A percentile compares a stretch with the other conserved stretches of the same genome.
Evolutionary conservation across 2,113 vertebrate genomes (phyloP).

Genomic region (Phoxinus phoxinus): DNA sequence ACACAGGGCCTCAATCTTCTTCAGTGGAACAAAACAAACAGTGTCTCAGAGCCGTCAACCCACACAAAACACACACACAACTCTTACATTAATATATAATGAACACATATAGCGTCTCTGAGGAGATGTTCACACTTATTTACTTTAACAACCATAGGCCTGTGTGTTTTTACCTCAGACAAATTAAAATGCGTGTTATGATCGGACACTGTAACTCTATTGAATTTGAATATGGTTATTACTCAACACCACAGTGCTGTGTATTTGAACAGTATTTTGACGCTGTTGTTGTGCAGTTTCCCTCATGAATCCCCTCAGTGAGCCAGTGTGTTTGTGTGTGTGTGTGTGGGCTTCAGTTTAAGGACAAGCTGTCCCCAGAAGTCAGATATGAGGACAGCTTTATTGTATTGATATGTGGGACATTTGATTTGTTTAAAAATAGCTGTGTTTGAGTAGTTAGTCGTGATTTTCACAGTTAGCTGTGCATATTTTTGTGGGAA

Average conservation of each 20-base stretch:
- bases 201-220: no score
- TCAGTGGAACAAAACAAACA: not conserved
- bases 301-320: not conserved
- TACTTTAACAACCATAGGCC: not conserved
- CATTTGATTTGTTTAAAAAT: not conserved
- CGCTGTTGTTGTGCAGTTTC: not conserved
- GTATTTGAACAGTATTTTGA: not conserved
- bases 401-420: no score
- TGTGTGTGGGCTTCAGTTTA: not conserved
- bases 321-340: no score
- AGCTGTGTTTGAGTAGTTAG: not conserved
- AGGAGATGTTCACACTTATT: not conserved
- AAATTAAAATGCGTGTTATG: not conserved
- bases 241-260: not conserved
- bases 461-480: not conserved
- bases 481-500: no score
- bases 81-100: not conserved
- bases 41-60: constrained; percentile 36
- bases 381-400: not conserved
- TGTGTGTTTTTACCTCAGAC: not conserved
- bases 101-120: not conserved
- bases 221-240: not conserved
- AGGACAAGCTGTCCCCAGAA: not conserved
- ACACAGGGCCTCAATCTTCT: not conserved
- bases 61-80: constrained; percentile 44